Base-by-base conservation (phyloP, 2,888 invertebrate species). In the Ennomos fuscantarius region DNA sequence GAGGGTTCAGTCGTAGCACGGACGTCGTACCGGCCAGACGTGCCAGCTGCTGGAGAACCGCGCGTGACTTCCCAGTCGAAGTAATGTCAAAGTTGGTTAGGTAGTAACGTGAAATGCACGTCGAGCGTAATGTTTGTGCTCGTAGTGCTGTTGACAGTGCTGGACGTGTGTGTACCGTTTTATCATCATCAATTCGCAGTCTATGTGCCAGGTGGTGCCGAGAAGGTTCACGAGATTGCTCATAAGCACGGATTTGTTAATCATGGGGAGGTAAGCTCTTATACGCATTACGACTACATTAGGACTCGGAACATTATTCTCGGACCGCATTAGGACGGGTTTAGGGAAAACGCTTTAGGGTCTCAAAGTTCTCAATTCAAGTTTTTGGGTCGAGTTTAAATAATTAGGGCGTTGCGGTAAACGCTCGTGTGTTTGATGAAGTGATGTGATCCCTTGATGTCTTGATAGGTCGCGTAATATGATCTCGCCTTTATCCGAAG, bases 131-230 rank as follows among this genome's bases (percentile, higher is more conserved):
- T 92, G 91, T 78, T 81, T 77, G 81, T 84, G 76, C 80, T 84
- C 71, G 81, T 89, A 80, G 80, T 89, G 78, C 74, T 91, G 66
- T 72, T 91, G 71, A 77, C 88, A 82, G 86, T 89, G 81, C 73
- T 90, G 77, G 86, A 88, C 82, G 76, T 80, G 65, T 87, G 91
- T 83, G 86, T 86, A 66, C 89, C 92, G 53, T 74, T 88, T 67
- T 92, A 89, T 74, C 90, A 91, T 70, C 89, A 90, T 60, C 91
- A 92, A 82, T 92, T 97, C 81, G 98, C 98, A 46, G 96, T 98
- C 45, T 95, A 96, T 82, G 95, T 99, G 51, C 87, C 90, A 12
- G 85, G 84, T 66, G 92, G 90, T 55, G 64, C 73, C 39, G 72
- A 74, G 60, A 73, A 64, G 50, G 90, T 85, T 53, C 86, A 89